Conservation (phyloP, 1,140 invertebrate genomes). For the Drosophila teissieri region DNA sequence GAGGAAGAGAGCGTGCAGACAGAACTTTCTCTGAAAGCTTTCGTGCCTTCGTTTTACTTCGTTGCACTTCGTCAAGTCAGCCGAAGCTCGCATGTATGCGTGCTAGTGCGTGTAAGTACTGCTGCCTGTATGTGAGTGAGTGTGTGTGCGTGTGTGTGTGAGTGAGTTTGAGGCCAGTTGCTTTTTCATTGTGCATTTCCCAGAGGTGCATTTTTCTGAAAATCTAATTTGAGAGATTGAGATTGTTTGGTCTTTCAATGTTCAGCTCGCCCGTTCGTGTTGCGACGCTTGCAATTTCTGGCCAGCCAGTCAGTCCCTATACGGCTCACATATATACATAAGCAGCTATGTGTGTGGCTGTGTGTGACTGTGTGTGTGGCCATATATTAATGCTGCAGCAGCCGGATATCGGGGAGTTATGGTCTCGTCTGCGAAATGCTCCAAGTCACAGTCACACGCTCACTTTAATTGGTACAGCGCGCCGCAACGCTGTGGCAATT, state of each 20-base stretch:
- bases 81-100: slow-evolving; percentile 8
- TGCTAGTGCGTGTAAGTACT: not conserved
- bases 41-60: slow-evolving; percentile 30
- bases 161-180: slow-evolving; percentile 52
- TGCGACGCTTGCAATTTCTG: slow-evolving; percentile 79
- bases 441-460: slow-evolving; percentile 56
- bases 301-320: slow-evolving; percentile 31
- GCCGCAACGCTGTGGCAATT: slow-evolving; percentile 74
- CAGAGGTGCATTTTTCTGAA: slow-evolving; percentile 84
- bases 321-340: slow-evolving; percentile 9
- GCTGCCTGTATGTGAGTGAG: not conserved
- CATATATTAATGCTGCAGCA: slow-evolving; percentile 54
- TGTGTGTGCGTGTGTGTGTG: slow-evolving; percentile 3
- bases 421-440: slow-evolving; percentile 56
- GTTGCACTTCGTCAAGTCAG: slow-evolving; percentile 29
- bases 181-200: slow-evolving; percentile 84
- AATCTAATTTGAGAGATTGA: slow-evolving; percentile 84
- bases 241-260: slow-evolving; percentile 83
- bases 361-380: not conserved
- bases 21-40: slow-evolving; percentile 25
- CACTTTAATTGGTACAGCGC: slow-evolving; percentile 76
- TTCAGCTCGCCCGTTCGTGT: slow-evolving; percentile 50
- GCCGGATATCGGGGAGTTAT: slow-evolving; percentile 76
- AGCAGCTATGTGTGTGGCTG: not conserved
- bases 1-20: slow-evolving; percentile 1